Conservation (phyloP, 1,140 invertebrate species). For the Eurosta solidaginis region DNA sequence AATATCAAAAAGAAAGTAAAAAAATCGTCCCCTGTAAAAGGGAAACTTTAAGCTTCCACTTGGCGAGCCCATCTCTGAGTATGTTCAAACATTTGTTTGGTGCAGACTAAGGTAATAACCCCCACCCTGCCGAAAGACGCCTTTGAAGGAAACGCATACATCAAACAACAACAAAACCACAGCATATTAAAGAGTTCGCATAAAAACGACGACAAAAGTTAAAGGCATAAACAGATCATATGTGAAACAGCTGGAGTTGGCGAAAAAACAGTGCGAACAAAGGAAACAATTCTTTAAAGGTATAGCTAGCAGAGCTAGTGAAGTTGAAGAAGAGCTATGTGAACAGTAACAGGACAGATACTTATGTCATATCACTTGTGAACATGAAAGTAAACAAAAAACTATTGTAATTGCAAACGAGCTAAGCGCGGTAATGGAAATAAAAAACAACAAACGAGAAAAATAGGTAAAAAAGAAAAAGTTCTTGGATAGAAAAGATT, state of each 20-base stretch:
- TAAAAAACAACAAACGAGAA: not conserved
- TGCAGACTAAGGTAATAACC: too few relatives aligned
- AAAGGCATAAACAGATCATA: not conserved
- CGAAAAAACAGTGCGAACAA: not conserved
- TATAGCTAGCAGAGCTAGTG: not conserved
- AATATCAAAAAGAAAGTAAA: too few relatives aligned
- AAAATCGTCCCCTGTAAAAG: too few relatives aligned
- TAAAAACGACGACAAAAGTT: not conserved
- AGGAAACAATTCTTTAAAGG: too few relatives aligned
- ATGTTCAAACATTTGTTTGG: too few relatives aligned
- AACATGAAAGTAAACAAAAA: conserved; percentile 21
- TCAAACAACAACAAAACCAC: too few relatives aligned
- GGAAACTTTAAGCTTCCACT: too few relatives aligned
- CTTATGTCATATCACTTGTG: conserved; percentile 27
- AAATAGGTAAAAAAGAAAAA: not conserved
- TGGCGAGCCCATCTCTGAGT: too few relatives aligned
- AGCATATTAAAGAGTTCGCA: not conserved
- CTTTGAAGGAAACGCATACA: too few relatives aligned
- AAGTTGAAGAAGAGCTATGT: not conserved
- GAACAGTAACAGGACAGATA: not conserved
- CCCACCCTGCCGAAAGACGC: too few relatives aligned
- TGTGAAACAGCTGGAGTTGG: conserved; percentile 17
- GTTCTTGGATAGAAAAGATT: not conserved
- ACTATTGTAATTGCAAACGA: conserved; percentile 25
- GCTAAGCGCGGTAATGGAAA: not conserved